These are phyloP conservation scores for Sus scrofa DNA, from an alignment of 2,113 vertebrate species.

Conservation along the genomic window DNA sequence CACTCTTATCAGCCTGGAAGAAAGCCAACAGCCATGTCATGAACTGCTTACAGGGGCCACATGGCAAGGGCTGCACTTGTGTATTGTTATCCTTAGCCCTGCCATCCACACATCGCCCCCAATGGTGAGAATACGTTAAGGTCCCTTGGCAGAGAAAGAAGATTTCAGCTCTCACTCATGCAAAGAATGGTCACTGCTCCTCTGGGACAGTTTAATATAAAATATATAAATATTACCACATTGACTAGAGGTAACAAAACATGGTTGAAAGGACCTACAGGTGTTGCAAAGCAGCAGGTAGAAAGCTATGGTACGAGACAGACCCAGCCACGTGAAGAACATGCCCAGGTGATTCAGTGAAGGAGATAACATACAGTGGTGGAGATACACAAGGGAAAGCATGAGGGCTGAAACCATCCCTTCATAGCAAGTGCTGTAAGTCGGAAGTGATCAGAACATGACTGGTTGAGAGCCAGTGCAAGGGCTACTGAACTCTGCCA, in stretches of 20 bases:
- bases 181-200: not conserved
- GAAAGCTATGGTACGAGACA: not conserved
- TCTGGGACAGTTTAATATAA: not conserved
- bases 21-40: not conserved
- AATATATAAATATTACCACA: not conserved
- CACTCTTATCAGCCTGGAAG: not conserved
- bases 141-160: not conserved
- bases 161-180: not conserved
- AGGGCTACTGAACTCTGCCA: not conserved
- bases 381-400: not conserved
- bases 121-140: not conserved
- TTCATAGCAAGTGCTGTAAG: not conserved
- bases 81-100: not conserved
- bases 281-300: not conserved
- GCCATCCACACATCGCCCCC: too few relatives aligned
- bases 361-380: not conserved
- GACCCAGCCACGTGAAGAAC: not conserved
- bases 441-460: not conserved
- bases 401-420: too few relatives aligned
- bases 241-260: not conserved
- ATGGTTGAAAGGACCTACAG: not conserved
- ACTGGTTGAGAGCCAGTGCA: rapidly evolving
- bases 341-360: too few relatives aligned
- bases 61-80: not conserved
- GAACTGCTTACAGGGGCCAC: not conserved